Evolutionary conservation across 2,888 invertebrate species (phyloP).

Genomic region (Adela reaumurella): DNA sequence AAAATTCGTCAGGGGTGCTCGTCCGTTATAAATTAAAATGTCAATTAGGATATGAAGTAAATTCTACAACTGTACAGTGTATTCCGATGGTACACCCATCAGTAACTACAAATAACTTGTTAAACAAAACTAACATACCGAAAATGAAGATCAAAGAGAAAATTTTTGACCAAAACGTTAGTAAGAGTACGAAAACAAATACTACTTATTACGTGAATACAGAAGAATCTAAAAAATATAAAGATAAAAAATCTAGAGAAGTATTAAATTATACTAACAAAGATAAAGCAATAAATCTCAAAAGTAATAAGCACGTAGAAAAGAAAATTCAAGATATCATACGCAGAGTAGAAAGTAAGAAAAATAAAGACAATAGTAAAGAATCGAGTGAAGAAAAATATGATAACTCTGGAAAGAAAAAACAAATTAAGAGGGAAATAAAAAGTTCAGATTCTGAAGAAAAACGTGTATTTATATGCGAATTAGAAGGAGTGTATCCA

Average conservation of each 20-base stretch:
- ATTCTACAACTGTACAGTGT: conserved; percentile 26
- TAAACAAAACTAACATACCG: no score
- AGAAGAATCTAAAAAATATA: neutral
- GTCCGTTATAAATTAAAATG: conserved; percentile 37
- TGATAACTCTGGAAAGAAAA: conserved; percentile 5
- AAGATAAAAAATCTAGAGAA: conserved; percentile 5
- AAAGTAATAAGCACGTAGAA: neutral
- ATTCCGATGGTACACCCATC: neutral
- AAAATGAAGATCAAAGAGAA: no score
- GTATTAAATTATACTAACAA: no score
- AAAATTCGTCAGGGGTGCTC: conserved; percentile 17
- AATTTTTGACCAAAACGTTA: no score
- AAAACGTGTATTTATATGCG: conserved; percentile 22
- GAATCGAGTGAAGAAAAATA: conserved; percentile 2
- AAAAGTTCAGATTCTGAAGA: conserved; percentile 2
- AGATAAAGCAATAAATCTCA: neutral
- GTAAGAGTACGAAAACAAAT: no score
- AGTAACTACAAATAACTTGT: no score
- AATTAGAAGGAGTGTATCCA: conserved; percentile 30
- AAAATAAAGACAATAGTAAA: conserved; percentile 1
- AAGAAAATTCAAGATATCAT: conserved; percentile 5
- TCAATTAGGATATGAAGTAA: conserved; percentile 26
- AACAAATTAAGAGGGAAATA: conserved; percentile 4
- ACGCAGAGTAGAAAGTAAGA: no score
- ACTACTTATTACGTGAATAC: no score